Percentiles rank a stretch among this genome's conserved stretches.
Conservation (phyloP, 2,888 invertebrate genomes). For the Erebia aethiops region DNA sequence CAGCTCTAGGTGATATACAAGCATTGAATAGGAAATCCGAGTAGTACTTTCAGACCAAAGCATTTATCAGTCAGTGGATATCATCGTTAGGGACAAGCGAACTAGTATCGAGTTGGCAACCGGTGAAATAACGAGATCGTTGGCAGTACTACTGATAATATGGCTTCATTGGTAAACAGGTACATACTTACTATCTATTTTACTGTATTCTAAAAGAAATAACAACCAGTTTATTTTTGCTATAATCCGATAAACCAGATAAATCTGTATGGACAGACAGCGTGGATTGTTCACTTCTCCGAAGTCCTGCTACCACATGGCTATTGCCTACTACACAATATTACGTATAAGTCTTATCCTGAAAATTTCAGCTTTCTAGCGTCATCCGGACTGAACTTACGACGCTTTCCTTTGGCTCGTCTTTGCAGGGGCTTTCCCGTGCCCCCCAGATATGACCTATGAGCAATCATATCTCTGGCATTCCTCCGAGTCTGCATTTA, state of each 20-base stretch:
- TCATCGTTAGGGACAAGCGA: constrained; percentile 12
- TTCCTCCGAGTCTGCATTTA: too few relatives aligned
- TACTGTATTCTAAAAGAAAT: background rate
- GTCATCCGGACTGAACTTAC: too few relatives aligned
- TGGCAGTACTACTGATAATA: background rate
- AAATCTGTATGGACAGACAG: background rate
- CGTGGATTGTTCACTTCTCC: too few relatives aligned
- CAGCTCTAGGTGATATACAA: constrained; percentile 15
- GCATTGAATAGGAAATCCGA: constrained; percentile 11
- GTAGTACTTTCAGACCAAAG: constrained; percentile 8
- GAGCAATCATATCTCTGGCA: too few relatives aligned
- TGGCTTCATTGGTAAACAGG: constrained; percentile 25
- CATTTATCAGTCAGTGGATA: constrained; percentile 18
- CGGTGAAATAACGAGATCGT: background rate
- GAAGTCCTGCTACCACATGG: too few relatives aligned
- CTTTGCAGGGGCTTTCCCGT: too few relatives aligned
- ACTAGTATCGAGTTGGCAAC: background rate
- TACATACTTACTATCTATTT: background rate
- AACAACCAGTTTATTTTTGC: background rate
- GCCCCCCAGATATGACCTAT: too few relatives aligned
- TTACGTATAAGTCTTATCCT: too few relatives aligned
- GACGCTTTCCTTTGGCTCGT: too few relatives aligned
- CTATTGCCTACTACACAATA: too few relatives aligned
- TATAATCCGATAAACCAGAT: background rate
- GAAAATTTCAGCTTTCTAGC: too few relatives aligned